Evolutionary conservation across 2,888 invertebrate genomes (phyloP).

Genomic region (Metacarcinus magister): DNA sequence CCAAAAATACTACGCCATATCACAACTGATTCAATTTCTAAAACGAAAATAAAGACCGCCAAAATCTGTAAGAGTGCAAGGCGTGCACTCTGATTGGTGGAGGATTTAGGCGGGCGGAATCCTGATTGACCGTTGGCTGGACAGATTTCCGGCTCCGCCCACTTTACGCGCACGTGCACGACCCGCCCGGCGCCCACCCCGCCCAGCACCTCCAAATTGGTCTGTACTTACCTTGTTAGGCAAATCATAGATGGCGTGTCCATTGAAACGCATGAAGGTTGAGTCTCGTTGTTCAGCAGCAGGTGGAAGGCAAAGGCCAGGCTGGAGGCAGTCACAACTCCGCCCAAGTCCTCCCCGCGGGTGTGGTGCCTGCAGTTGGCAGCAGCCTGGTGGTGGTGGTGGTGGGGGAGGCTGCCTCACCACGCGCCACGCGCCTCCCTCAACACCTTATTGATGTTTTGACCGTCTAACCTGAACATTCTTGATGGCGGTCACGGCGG

Average conservation of each 20-base stretch:
- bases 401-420: background rate
- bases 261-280: constrained; percentile 71
- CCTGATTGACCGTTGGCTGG: constrained; percentile 82
- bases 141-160: constrained; percentile 81
- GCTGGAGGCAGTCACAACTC: constrained; percentile 17
- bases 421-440: constrained; percentile 41
- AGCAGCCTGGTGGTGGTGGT: background rate
- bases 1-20: constrained; percentile 59
- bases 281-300: constrained; percentile 47
- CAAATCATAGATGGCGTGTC: constrained; percentile 77
- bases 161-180: constrained; percentile 80
- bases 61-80: constrained; percentile 81
- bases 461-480: background rate
- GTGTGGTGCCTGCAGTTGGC: background rate
- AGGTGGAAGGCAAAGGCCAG: constrained; percentile 37
- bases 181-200: constrained; percentile 62
- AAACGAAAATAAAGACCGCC: constrained; percentile 82
- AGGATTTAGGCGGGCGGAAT: constrained; percentile 80
- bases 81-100: constrained; percentile 80
- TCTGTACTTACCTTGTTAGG: constrained; percentile 78
- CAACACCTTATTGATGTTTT: background rate
- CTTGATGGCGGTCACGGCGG: background rate
- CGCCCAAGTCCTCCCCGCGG: background rate
- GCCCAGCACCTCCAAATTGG: constrained; percentile 67
- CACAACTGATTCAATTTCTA: constrained; percentile 74